phyloP scores from a whole-genome alignment of 2,113 vertebrate species.

The Lampris megalopsis region DNA sequence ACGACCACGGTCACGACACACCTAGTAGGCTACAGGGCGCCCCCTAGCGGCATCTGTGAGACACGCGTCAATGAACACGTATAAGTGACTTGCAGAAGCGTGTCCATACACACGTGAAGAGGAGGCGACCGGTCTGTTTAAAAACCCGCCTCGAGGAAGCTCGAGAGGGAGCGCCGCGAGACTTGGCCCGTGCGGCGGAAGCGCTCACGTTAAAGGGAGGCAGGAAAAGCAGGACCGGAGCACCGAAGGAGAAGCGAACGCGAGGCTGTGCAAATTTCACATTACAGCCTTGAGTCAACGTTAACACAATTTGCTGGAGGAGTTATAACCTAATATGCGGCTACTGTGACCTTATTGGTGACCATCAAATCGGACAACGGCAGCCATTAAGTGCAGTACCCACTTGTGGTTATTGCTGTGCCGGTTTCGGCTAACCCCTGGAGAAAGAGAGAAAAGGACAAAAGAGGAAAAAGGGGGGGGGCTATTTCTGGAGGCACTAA shows the following conservation, averaged over 20 bases:
- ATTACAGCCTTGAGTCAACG: constrained; percentile 45
- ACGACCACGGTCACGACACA: no score
- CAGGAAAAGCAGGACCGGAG: not conserved
- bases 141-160: no score
- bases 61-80: no score
- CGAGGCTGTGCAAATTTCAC: constrained; percentile 44
- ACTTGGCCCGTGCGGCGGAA: no score
- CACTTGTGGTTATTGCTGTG: constrained; percentile 33
- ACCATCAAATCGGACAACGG: constrained; percentile 52
- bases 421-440: constrained; percentile 45
- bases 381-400: constrained; percentile 33
- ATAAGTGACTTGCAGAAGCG: no score
- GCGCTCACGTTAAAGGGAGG: not conserved
- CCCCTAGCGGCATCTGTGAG: no score
- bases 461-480: not conserved
- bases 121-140: no score
- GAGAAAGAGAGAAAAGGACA: no score
- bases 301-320: constrained; percentile 50
- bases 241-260: constrained; percentile 28
- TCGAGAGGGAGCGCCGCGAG: no score
- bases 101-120: no score
- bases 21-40: no score
- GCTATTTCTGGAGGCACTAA: constrained; percentile 60
- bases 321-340: constrained; percentile 43
- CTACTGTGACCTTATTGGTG: constrained; percentile 60